A percentile compares a stretch with the other conserved stretches of the same genome.
Conservation (phyloP, 2,113 vertebrate genomes). For the Ariopsis seemanni region DNA sequence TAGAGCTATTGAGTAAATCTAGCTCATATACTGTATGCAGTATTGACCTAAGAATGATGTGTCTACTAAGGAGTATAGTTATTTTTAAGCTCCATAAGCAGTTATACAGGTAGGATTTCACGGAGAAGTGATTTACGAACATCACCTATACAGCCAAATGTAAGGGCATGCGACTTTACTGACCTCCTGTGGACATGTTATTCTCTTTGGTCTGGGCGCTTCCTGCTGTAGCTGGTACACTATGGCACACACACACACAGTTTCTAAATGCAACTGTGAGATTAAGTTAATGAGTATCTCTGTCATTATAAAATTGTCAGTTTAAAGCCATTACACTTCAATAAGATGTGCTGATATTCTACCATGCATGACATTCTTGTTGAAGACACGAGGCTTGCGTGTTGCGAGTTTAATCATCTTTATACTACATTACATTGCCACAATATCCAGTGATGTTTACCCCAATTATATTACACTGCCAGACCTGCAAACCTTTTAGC, state of each 20-base stretch:
- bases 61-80: neutral
- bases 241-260: conserved; percentile 58
- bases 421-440: neutral
- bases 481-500: neutral
- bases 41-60: neutral
- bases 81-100: neutral
- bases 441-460: neutral
- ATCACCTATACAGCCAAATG: neutral
- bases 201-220: conserved; percentile 93
- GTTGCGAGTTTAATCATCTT: neutral
- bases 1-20: neutral
- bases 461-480: neutral
- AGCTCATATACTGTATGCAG: neutral
- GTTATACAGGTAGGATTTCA: conserved; percentile 17
- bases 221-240: conserved; percentile 98
- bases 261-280: neutral
- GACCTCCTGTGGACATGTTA: conserved; percentile 92
- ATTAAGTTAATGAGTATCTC: neutral
- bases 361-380: neutral
- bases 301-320: neutral
- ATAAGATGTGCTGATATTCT: neutral
- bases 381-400: neutral
- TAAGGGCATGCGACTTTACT: conserved; percentile 61
- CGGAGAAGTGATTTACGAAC: conserved; percentile 15
- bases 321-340: neutral